Base-by-base conservation (phyloP, 2,797 vertebrate genomes). In the Morus bassanus region DNA sequence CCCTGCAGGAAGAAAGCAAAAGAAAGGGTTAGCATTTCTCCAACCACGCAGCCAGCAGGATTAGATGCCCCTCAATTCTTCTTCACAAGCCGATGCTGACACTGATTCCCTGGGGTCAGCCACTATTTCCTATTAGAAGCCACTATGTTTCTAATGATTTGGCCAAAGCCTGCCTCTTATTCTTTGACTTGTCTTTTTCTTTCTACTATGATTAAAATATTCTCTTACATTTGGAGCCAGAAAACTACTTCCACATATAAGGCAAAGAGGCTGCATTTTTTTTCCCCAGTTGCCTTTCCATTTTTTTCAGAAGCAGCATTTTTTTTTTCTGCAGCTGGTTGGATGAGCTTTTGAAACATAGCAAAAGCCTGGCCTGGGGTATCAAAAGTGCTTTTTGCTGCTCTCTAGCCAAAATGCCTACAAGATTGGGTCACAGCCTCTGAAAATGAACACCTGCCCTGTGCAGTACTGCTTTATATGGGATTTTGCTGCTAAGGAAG, bases 381-480 rank as follows among this genome's bases (percentile, higher is more conserved):
- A 72, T 54, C 37, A 80, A 46, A 93, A 93, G 72, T 5, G 61
- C 4, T 14, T 84, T 74, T 88, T 72, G 45, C 28, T 78, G 25
- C 27, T 78, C 45, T 56, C 33, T 85, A 45, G 46, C 33, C 41
- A 46, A 94, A 93, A 95, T 37, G 54, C 23, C 19, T 70, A 85
- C 64, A 77, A 90, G 37, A 86, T 1, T 37, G 67, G 63, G 83
- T 84, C 80, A 50, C 5, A 9, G 86, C 56, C 61, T 72, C 54
- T 79, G 80, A 90, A 96, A 91, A 93, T 45, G 15, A 91, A 76
- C 59, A 91, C 54, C 54, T 90, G 85, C 59, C 45, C 51, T 63
- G 7, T 41, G 18, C 48, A 76, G 37, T 64, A 78, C 27, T 51
- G 72, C n/a, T 74, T 94, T 94, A 93, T 70, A 87, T 48, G 64